phyloP scores from a whole-genome alignment of 2,113 vertebrate species.

The Aphyosemion australe region DNA sequence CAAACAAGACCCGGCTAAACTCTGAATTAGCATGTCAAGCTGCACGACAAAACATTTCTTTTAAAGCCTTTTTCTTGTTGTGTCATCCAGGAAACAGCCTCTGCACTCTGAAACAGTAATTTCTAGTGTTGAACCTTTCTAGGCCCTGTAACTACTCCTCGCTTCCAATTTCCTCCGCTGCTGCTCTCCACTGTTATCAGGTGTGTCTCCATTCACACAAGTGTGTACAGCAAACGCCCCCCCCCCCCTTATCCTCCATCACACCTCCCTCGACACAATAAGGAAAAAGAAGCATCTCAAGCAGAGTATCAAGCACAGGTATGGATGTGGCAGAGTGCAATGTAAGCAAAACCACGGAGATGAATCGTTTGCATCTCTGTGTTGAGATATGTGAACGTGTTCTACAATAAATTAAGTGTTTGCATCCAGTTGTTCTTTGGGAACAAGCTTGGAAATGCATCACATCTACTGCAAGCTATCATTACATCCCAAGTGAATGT shows the following conservation, averaged over 20 bases:
- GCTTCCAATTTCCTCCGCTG: slow-evolving; percentile 64
- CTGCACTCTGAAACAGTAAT: slow-evolving; percentile 57
- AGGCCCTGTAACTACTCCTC: slow-evolving; percentile 49
- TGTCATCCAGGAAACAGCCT: slow-evolving; percentile 65
- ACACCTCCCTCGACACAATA: slow-evolving; percentile 45
- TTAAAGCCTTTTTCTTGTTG: slow-evolving; percentile 61
- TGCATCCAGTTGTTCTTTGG: not conserved
- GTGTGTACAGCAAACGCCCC: slow-evolving; percentile 59
- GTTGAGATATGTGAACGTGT: not conserved
- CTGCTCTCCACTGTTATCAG: slow-evolving; percentile 63
- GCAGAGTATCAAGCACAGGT: slow-evolving; percentile 30
- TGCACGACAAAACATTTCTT: slow-evolving; percentile 56
- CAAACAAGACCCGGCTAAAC: slow-evolving; percentile 36
- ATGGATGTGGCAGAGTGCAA: slow-evolving; percentile 7
- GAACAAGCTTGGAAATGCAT: slow-evolving; percentile 12
- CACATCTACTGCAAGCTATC: slow-evolving; percentile 1
- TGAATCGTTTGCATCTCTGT: slow-evolving; percentile 25
- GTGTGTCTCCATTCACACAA: slow-evolving; percentile 62
- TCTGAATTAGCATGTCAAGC: slow-evolving; percentile 60
- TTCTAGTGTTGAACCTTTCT: slow-evolving; percentile 54
- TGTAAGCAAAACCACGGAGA: slow-evolving; percentile 1
- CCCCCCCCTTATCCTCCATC: slow-evolving; percentile 56
- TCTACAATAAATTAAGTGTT: slow-evolving; percentile 5
- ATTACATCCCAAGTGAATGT: slow-evolving; percentile 19
- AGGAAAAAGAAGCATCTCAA: slow-evolving; percentile 36